These are phyloP conservation scores for Araneus ventricosus DNA, from an alignment of 1,140 invertebrate species.

Conservation along the genomic window DNA sequence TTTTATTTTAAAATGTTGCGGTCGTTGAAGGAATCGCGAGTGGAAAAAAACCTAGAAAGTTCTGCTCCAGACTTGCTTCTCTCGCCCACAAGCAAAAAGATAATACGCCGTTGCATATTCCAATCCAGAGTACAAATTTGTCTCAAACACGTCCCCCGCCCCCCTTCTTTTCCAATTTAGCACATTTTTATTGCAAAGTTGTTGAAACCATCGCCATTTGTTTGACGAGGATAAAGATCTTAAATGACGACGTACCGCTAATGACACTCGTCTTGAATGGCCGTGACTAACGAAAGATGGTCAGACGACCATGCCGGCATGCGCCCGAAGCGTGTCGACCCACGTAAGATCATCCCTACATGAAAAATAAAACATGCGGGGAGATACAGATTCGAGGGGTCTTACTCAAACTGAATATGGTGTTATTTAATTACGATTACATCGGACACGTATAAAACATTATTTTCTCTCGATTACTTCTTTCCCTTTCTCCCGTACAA, in stretches of 20 bases:
- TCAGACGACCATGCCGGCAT: slow-evolving; percentile 41
- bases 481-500: neutral
- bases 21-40: no score
- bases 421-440: neutral
- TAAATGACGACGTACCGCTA: neutral
- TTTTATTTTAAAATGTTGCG: no score
- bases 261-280: neutral
- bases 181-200: neutral
- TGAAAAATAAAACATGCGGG: slow-evolving; percentile 20
- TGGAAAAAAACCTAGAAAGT: no score
- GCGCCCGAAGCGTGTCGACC: slow-evolving; percentile 60
- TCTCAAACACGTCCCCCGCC: neutral
- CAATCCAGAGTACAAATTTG: neutral
- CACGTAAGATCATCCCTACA: slow-evolving; percentile 26
- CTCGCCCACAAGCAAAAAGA: neutral
- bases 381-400: neutral
- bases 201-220: neutral
- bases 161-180: neutral
- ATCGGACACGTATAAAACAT: neutral
- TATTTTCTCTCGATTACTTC: neutral
- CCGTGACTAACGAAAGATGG: neutral
- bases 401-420: slow-evolving; percentile 6
- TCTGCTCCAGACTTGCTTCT: no score
- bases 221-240: neutral
- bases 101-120: neutral